Evolutionary conservation across 53 echinoderm and acorn worm species (phyloP), one percentile per base, ranked within the genome.

Genomic region (Actinopyga echinites): DNA sequence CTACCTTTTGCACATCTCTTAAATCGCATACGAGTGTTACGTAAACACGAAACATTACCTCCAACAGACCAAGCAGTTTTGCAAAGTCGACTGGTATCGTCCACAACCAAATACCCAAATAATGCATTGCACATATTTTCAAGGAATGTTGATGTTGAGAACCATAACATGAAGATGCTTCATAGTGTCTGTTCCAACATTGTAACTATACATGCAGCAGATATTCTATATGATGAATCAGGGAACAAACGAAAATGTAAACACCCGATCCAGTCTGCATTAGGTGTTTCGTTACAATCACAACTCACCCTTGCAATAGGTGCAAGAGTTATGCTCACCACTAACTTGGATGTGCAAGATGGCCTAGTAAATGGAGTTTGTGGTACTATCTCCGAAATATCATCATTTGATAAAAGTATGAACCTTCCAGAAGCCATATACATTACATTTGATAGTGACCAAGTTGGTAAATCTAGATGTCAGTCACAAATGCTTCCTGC

Each of bases 331-430:
- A 85, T 85, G 79, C 62, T 85, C 25, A 85, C 52, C 7, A 55
- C 55, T 22, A 84, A 84, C 55, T 53, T 84, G 32, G 85, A 84
- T 74, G 85, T 84, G 17, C 15, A 28, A 38, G 85, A 84, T 84
- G 85, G 83, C 8, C 35, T 84, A 58, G 26, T 45, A 23, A 84
- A 84, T 84, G 74, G 58, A 26, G 74, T 84, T 25, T 52, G 56
- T 68, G 85, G 74, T 56, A 74, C 34, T 7, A 56, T 84, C 11
- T 38, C 24, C 4, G 32, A 35, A 13, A 66, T 83, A 28, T 3
- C 34, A 26, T 23, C 55, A 8, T 15, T 43, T 7, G 68, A 83
- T 52, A 20, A 8, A 30, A 31, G 5, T 31, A 35, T 74, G 31
- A 34, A 61, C 63, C 59, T 43, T 33, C 85, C 74, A 84, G 55